A percentile compares a stretch with the other conserved stretches of the same genome.
These are phyloP conservation scores for Falcaria lacertinaria DNA, from an alignment of 2,888 invertebrate genomes.

Conservation along the genomic window DNA sequence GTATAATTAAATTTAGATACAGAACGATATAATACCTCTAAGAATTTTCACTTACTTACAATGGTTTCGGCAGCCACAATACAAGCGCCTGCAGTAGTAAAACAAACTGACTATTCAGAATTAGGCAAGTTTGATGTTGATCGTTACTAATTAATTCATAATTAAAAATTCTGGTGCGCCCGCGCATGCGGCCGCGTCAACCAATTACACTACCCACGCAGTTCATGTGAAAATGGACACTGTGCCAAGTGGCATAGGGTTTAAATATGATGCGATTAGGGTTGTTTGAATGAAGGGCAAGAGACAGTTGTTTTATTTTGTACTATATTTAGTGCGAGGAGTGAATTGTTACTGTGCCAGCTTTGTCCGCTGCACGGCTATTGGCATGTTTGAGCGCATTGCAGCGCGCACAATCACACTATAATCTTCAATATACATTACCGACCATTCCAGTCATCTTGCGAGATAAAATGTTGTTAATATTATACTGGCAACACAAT, in stretches of 20 bases:
- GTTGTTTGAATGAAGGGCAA: constrained; percentile 71
- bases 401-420: background rate
- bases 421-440: background rate
- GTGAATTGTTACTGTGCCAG: constrained; percentile 77
- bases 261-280: constrained; percentile 45
- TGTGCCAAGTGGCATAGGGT: constrained; percentile 46
- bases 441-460: background rate
- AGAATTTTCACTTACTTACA: background rate
- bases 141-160: constrained; percentile 77
- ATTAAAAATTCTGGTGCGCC: constrained; percentile 78
- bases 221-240: constrained; percentile 47
- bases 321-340: constrained; percentile 76
- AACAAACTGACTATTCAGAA: constrained; percentile 47
- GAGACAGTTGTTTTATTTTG: constrained; percentile 78
- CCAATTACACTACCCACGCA: constrained; percentile 60
- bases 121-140: constrained; percentile 72
- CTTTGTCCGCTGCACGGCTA: constrained; percentile 52
- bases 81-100: constrained; percentile 6
- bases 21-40: background rate
- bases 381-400: constrained; percentile 50
- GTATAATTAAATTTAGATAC: background rate
- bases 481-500: background rate
- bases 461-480: background rate
- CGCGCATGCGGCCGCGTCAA: constrained; percentile 64
- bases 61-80: constrained; percentile 17